Evolutionary conservation across 2,888 invertebrate species (phyloP).

Genomic region (Meganola albula): DNA sequence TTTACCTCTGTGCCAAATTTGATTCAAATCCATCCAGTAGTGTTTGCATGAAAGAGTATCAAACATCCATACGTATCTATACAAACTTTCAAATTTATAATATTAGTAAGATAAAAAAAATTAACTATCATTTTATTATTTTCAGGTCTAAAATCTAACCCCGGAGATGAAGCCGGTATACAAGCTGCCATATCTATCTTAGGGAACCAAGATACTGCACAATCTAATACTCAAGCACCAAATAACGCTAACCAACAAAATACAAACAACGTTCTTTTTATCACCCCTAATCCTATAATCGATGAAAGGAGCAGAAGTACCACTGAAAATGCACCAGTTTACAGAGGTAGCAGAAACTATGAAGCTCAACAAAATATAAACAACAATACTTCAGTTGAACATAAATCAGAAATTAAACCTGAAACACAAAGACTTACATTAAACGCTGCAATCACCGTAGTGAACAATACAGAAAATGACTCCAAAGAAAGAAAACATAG

Average conservation of each 20-base stretch:
- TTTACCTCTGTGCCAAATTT: no score
- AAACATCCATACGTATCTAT: no score
- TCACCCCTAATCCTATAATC: slow-evolving; percentile 54
- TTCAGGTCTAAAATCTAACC: slow-evolving; percentile 51
- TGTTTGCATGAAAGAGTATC: no score
- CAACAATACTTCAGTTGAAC: slow-evolving; percentile 25
- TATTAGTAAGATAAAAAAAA: no score
- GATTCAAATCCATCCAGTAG: no score
- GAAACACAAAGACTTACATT: slow-evolving; percentile 40
- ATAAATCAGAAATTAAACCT: slow-evolving; percentile 11
- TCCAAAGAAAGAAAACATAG: slow-evolving; percentile 48
- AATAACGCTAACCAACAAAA: slow-evolving; percentile 21
- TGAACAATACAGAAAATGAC: slow-evolving; percentile 38
- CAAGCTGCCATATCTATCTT: slow-evolving; percentile 67
- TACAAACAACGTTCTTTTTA: slow-evolving; percentile 42
- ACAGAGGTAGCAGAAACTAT: slow-evolving; percentile 54
- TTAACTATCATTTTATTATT: no score
- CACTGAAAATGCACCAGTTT: slow-evolving; percentile 51
- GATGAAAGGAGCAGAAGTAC: slow-evolving; percentile 53
- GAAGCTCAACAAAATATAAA: slow-evolving; percentile 13
- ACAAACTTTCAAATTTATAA: no score
- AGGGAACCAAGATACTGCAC: slow-evolving; percentile 51
- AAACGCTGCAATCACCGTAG: slow-evolving; percentile 49
- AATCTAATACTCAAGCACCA: slow-evolving; percentile 17
- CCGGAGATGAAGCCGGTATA: slow-evolving; percentile 60